Evolutionary conservation across 2,113 vertebrate genomes (phyloP), one percentile per base, ranked within the genome.

Genomic region (Athene cunicularia): DNA sequence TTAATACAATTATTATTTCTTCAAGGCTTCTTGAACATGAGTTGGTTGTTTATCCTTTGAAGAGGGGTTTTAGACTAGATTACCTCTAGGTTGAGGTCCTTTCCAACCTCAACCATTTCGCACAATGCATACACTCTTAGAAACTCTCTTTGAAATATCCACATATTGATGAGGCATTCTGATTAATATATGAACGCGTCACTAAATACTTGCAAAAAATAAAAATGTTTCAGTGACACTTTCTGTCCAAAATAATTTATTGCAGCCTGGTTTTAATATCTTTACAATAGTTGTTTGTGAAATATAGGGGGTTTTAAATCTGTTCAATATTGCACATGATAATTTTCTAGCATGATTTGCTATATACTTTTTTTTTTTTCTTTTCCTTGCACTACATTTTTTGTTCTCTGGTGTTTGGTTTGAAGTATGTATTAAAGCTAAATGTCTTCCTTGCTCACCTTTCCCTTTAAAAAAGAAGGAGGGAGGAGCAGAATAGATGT

Each of bases 291-390:
- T 83, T 90, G 1, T 43, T 77, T 43, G 20, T 67, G 12, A 94
- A 68, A 41, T 28, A 2, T 41, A 0, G 43, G 43, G 43, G 43
- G 15, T 7, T 43, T 43, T 0, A 75, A 76, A 60, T 32, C 39
- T 26, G 6, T 45, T 14, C 43, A 73, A 7, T 0, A 0, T 56
- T 55, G 8, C 28, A 50, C 23, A 32, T 28, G 12, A 32, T 16
- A 41, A 13, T 59, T 67, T 93, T 75, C 32, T 68, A 32, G 8
- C 39, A 41, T 50, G 4, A 16, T 41, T 90, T 90, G 39, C 7
- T 45, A 32, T 22, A n/a, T 6, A 6, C 0, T 47, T 4, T 10
- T 30, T 33, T 19, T 12, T 39, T 55, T 56, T 66, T 0, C 3
- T 80, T 77, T 71, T 66, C 9, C 7, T 85, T 85, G 7, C 4